Base-by-base conservation (phyloP, 2,797 vertebrate species). In the Chaunax sp. region DNA sequence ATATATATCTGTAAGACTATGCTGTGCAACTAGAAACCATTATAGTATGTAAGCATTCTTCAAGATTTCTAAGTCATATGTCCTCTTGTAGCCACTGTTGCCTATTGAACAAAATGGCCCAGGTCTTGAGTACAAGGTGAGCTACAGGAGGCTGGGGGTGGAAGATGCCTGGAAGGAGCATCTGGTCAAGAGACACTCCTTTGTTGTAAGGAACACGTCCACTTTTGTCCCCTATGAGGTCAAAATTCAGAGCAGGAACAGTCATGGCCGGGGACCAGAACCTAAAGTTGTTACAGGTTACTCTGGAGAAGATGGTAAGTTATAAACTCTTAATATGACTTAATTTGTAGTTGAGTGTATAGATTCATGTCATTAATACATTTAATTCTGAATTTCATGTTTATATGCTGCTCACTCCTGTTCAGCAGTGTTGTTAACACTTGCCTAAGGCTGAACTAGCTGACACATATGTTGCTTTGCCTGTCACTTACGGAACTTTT, bases 221-320 rank as follows among this genome's bases (percentile, higher is more conserved):
- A 96, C 96, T 1, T 99, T 96, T 1, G 92, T 96, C 23, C 97
- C 96, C 1, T 99, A 97, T 0, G 96, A 99, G 77, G 92, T 99
- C 78, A 95, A 95, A 82, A 93, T 99, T 45, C 97, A 97, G 82
- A 95, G 96, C 2, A 82, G 92, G 30, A 99, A 99, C 73, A 90
- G 90, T 22, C 74, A 95, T 0, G 97, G 97, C 7, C 90, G 93
- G 25, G 97, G 94, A n/a, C 97, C 97, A 0, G 95, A 95, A 0
- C 97, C 98, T 0, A 93, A 89, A 19, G 5, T 94, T 18, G 88
- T 95, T 59, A 93, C 92, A 0, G 96, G 96, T 0, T 97, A 97
- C 79, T 98, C 98, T 0, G 97, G 97, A 76, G 97, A 98, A 86
- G 98, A 99, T 6, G 84, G 98, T 99, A 86, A 96, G 96, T 95